Evolutionary conservation across 2,113 vertebrate species (phyloP), one percentile per base, ranked within the genome.

Genomic region (Centrocercus urophasianus): DNA sequence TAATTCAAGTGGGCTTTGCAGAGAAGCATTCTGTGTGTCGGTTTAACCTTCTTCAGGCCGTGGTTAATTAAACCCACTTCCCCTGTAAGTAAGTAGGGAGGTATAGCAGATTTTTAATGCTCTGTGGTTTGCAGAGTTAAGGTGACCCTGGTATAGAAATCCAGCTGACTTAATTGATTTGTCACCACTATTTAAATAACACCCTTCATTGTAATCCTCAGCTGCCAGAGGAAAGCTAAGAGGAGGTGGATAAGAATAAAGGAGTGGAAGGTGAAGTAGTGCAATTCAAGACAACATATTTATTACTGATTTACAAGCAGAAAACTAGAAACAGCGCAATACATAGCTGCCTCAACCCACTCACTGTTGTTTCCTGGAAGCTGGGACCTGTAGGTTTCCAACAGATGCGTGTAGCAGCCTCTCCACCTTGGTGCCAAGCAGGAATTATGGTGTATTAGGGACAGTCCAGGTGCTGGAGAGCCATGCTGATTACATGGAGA

Each of bases 131-230:
- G 24, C 57, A 25, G 36, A 93, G 73, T 60, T 89, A 89, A 77
- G 72, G 87, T 96, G 82, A 93, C 93, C 67, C 72, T 71, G 77
- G 10, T 56, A 27, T 24, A 83, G 82, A 93, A 90, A 90, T 69
- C 66, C 80, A 91, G 36, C n/a, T 83, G 81, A 74, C 76, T 93
- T 80, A 71, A 83, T 77, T 92, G 75, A 90, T 90, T 93, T 82
- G 40, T 91, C 75, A 42, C 65, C 86, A 63, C 69, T 93, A 13
- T 95, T 95, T 75, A 91, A 93, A 59, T 78, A 91, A 47, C 22
- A 40, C 38, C 75, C 82, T 13, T 47, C 9, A 5, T 64, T 78
- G 72, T 48, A 72, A 54, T 67, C 43, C 30, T 74, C 54, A 61
- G 27, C 43, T 93, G 73, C 84, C 12, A 27, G 52, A 22, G 30